Evolutionary conservation across 2,113 vertebrate species (phyloP), one percentile per base, ranked within the genome.

Genomic region (Ciconia stormi): DNA sequence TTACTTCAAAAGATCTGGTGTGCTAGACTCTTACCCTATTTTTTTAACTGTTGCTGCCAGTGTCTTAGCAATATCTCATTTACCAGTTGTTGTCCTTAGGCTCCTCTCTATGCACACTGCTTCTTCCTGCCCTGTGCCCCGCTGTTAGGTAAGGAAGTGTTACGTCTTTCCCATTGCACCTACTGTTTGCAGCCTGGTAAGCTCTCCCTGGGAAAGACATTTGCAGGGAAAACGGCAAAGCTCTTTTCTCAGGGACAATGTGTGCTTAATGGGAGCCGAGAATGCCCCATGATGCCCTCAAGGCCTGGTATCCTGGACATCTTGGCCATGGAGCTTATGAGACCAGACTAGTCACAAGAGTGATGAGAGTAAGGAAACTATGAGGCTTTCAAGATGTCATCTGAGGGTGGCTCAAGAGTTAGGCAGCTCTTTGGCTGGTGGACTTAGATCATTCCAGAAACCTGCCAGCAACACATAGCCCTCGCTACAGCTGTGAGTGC

Each of bases 91-190:
- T 69, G 13, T 70, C 30, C 49, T 77, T 11, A 77, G 50, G 36
- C 23, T 67, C 19, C 25, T 82, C 32, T 82, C 56, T 62, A 7
- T 26, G 20, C 20, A 9, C 21, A 17, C 22, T 73, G 49, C 53
- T 89, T 49, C 36, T 40, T 73, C 34, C 25, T 32, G 7, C 20
- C 21, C 58, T 29, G 13, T 56, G 14, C 27, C 7, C 42, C 0
- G 0, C 27, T 70, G 32, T 25, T 17, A 29, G 1, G 0, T 27
- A 21, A 70, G n/a, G 36, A 61, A 78, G 8, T 40, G 13, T 47
- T 70, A 26, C 2, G 1, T 20, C 55, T 81, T 69, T 77, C 49
- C 27, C 23, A 22, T 36, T 62, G 21, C 18, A 77, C 23, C 23
- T 82, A 4, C 29, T 76, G 38, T 44, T 63, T 71, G 29, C 40